Evolutionary conservation across 2,113 vertebrate species (phyloP), one percentile per base, ranked within the genome.

Genomic region (Menura novaehollandiae): DNA sequence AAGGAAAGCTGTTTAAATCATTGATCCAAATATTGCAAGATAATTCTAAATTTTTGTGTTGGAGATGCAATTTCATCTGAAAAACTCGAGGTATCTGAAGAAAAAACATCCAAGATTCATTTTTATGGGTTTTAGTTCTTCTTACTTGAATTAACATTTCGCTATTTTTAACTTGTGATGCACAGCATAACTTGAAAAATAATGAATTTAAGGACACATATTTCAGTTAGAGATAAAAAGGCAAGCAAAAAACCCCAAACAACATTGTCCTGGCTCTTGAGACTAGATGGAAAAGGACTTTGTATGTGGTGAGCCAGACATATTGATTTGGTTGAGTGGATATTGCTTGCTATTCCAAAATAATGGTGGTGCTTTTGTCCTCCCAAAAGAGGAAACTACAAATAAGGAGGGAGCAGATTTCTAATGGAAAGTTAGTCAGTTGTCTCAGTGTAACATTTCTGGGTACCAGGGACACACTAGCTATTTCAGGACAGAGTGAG

Each of bases 171-270:
- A 41, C 10, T 58, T 10, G 1, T 39, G 9, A 2, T 63, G 9
- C 21, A 67, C 9, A 62, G 6, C 14, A 24, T 39, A 86, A 49
- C 22, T 60, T 73, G 24, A 83, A 80, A 93, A 76, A 6, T 9
- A 49, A 83, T 16, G 1, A 64, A 55, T 71, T 88, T 75, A 63
- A 78, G 20, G 26, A 26, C 13, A 49, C 6, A 44, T 15, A 4
- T 66, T 78, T 91, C 19, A 62, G 18, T 41, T 52, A 89, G 39
- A 71, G 13, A 74, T 46, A 26, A 62, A 84, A 84, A 69, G 8
- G 2, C 24, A 58, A 71, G 7, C 5, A 15, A 69, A 51, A 60
- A 35, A 12, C 2, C 2, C 1, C 5, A 41, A 47, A 6, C 2
- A 47, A 10, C 3, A 2, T 80, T 59, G 8, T 44, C n/a, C 14